phyloP scores from a whole-genome alignment of 2,797 vertebrate species.

The Poliocrania exsul region DNA sequence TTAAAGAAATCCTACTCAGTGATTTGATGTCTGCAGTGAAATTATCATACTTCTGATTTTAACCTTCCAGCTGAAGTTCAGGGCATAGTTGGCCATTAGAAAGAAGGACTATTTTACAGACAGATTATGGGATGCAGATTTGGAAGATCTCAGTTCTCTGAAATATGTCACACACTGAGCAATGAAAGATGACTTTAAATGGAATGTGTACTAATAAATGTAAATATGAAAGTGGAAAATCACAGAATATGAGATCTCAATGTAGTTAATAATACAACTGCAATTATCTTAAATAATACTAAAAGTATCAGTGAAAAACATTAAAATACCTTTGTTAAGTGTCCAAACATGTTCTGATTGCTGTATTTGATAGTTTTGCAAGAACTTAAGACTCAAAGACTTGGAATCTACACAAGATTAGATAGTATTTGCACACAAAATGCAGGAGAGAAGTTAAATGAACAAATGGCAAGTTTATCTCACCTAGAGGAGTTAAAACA shows the following conservation, averaged over 20 bases:
- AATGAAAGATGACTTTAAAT: not conserved
- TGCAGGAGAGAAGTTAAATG: not conserved
- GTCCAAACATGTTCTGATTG: not conserved
- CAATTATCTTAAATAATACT: not conserved
- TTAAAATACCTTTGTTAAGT: not conserved
- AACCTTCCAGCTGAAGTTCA: not conserved
- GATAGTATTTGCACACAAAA: not conserved
- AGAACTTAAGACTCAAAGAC: not conserved
- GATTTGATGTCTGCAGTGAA: not conserved
- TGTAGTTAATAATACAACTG: not conserved
- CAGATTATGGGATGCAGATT: not conserved
- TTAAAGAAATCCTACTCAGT: not conserved
- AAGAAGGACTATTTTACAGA: not conserved
- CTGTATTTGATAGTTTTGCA: not conserved
- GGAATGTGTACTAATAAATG: not conserved
- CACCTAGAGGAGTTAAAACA: slow-evolving; percentile 31
- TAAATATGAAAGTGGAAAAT: not conserved
- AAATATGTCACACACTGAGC: not conserved
- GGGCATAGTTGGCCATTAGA: not conserved
- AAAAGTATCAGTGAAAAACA: not conserved
- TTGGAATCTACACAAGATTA: not conserved
- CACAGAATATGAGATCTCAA: not conserved
- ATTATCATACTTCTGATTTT: not conserved
- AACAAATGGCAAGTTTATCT: slow-evolving; percentile 11
- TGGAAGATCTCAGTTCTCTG: not conserved